Evolutionary conservation across 2,113 vertebrate species (phyloP).

Genomic region (Axis porcinus): DNA sequence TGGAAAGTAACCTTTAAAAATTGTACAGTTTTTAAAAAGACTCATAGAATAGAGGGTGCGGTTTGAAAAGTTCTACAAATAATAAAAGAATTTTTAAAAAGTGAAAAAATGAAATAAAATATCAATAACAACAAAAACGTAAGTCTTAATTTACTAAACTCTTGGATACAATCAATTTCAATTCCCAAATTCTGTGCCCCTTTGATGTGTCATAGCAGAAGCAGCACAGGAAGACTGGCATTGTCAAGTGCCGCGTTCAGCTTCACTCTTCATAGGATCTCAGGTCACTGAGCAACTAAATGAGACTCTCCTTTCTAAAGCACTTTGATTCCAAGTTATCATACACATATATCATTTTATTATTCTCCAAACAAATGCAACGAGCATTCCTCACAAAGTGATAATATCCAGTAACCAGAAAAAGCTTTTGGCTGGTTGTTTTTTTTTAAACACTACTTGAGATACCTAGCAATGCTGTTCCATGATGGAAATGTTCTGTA

Average conservation of each 20-base stretch:
- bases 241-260: fast-evolving
- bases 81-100: background rate
- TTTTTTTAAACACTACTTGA: background rate
- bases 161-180: background rate
- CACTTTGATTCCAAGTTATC: background rate
- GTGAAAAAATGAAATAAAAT: background rate
- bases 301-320: background rate
- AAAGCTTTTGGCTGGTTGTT: background rate
- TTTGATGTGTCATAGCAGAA: background rate
- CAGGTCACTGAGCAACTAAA: background rate
- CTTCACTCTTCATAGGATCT: background rate
- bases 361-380: background rate
- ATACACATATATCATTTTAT: background rate
- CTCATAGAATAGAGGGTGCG: background rate
- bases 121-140: background rate
- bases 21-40: background rate
- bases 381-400: background rate
- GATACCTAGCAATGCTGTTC: background rate
- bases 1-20: background rate
- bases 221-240: fast-evolving
- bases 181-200: background rate
- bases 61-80: background rate
- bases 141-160: background rate
- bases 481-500: background rate
- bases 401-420: background rate